A percentile compares a stretch with the other conserved stretches of the same genome.
Evolutionary conservation across 1,140 invertebrate species (phyloP).

Genomic region (Euglossa dilemma): DNA sequence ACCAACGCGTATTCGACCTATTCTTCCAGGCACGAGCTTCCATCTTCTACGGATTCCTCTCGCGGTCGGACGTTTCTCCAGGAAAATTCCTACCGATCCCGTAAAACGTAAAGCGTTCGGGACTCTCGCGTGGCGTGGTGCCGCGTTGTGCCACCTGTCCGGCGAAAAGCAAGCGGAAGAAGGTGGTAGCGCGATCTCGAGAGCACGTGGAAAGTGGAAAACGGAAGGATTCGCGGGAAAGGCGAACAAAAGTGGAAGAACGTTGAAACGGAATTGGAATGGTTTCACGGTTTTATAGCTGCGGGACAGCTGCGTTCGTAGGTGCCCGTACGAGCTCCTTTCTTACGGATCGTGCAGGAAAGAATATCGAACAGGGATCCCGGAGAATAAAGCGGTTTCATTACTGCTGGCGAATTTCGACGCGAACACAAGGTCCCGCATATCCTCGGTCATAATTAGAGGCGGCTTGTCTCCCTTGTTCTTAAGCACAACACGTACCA

Average conservation of each 20-base stretch:
- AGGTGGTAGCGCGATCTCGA: no score
- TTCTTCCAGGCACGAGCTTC: slow-evolving; percentile 7
- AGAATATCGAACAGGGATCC: slow-evolving; percentile 47
- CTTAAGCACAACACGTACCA: slow-evolving; percentile 25
- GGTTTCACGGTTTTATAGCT: slow-evolving; percentile 59
- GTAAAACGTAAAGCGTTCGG: background rate
- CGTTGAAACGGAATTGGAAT: slow-evolving; percentile 34
- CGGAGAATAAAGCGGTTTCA: slow-evolving; percentile 39
- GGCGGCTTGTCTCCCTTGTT: background rate
- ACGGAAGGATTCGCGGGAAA: background rate
- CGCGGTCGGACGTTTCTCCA: slow-evolving; percentile 63
- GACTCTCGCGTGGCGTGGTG: no score
- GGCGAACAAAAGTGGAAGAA: slow-evolving; percentile 23
- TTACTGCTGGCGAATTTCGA: slow-evolving; percentile 49
- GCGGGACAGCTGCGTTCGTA: slow-evolving; percentile 75
- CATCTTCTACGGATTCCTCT: slow-evolving; percentile 18
- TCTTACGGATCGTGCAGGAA: background rate
- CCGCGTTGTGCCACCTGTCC: no score
- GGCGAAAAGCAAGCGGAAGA: no score
- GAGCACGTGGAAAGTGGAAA: background rate
- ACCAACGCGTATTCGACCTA: slow-evolving; percentile 52
- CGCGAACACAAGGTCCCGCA: slow-evolving; percentile 75
- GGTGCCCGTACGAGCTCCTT: background rate
- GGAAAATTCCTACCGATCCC: slow-evolving; percentile 39
- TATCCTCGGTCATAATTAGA: slow-evolving; percentile 51